phyloP scores from a whole-genome alignment of 2,888 invertebrate genomes.

The Amblyjoppa proteus region DNA sequence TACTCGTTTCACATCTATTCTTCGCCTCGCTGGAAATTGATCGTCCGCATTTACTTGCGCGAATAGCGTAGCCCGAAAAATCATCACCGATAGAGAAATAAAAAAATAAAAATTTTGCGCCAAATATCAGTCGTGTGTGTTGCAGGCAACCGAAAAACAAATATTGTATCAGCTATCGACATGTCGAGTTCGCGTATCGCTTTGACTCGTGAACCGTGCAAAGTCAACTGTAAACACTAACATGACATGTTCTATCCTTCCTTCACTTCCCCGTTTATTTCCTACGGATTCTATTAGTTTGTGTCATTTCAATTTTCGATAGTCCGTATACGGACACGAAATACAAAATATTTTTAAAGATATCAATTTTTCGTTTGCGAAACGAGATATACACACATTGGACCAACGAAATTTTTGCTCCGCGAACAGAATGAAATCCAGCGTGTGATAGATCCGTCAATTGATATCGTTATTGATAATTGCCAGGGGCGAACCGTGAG shows the following conservation, averaged over 20 bases:
- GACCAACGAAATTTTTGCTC: background rate
- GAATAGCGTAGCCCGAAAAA: background rate
- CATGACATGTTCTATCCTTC: background rate
- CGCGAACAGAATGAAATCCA: background rate
- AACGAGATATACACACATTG: background rate
- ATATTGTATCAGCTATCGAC: background rate
- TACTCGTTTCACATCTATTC: constrained; percentile 6
- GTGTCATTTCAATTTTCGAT: background rate
- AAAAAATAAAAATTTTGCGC: background rate
- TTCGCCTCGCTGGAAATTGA: constrained; percentile 5
- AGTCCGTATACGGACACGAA: background rate
- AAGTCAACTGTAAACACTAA: background rate
- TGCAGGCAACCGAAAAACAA: background rate
- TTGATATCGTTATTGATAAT: background rate
- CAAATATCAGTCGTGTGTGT: background rate
- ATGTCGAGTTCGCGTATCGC: background rate
- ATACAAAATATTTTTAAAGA: background rate
- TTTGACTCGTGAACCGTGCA: background rate
- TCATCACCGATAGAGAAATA: background rate
- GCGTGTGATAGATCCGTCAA: background rate
- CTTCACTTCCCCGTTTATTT: background rate
- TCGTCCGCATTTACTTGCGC: background rate
- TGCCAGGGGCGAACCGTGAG: background rate
- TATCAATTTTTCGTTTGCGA: background rate
- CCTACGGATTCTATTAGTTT: background rate